phyloP scores from a whole-genome alignment of 2,888 invertebrate species.

The Eupithecia inturbata region DNA sequence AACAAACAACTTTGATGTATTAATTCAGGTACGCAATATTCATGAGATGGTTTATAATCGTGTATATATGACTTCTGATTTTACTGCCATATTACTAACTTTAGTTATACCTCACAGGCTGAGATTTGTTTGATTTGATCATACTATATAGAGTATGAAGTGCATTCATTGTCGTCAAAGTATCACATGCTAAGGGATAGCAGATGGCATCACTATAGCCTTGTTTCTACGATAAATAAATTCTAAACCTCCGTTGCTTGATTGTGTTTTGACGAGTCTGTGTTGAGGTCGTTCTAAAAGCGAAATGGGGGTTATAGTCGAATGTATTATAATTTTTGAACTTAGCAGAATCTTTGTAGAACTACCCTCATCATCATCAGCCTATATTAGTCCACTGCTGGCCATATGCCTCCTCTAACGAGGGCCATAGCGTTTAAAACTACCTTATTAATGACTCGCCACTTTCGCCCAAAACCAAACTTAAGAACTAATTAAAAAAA shows the following conservation, averaged over 20 bases:
- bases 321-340: background rate
- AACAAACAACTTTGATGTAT: slow-evolving; percentile 40
- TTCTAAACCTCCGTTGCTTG: background rate
- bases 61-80: background rate
- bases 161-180: background rate
- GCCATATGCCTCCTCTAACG: no score
- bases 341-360: background rate
- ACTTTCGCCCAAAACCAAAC: background rate
- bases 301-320: background rate
- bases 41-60: slow-evolving; percentile 6
- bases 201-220: background rate
- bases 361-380: no score
- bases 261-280: background rate
- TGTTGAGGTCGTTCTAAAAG: background rate
- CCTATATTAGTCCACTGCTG: no score
- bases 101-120: background rate
- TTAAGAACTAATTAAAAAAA: slow-evolving; percentile 20
- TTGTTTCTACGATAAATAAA: background rate
- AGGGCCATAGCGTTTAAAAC: no score
- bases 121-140: background rate
- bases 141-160: no score
- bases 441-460: no score
- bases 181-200: background rate
- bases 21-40: slow-evolving; percentile 24
- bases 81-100: background rate